Evolutionary conservation across 1,140 invertebrate species (phyloP).

Genomic region (Brachionus manjavacas): DNA sequence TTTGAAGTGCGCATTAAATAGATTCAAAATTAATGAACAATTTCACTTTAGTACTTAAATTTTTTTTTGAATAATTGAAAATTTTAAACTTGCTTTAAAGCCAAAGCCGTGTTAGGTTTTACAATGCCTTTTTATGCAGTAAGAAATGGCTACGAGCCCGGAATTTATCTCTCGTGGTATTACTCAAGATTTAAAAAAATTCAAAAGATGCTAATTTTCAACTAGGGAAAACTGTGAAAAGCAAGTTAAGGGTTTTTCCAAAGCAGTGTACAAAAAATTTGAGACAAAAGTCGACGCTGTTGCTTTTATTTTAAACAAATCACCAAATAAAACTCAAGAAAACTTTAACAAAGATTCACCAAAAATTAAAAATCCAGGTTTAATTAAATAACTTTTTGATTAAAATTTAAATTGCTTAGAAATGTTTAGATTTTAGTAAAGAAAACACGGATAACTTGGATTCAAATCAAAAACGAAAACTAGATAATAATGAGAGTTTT

Average conservation of each 20-base stretch:
- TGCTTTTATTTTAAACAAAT: conserved; percentile 4
- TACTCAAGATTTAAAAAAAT: not conserved
- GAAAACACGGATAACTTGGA: not conserved
- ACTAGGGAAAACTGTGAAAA: conserved; percentile 13
- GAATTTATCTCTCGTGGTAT: conserved; percentile 32
- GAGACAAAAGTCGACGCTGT: not conserved
- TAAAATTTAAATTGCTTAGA: not conserved
- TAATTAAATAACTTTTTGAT: not conserved
- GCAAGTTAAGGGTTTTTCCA: conserved; percentile 35
- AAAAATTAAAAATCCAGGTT: not conserved
- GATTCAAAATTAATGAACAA: not conserved
- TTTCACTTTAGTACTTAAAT: not conserved
- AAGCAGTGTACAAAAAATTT: conserved; percentile 42
- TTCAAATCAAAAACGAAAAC: not conserved
- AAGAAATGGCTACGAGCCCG: not conserved
- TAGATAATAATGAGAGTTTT: not conserved
- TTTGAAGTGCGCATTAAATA: not conserved
- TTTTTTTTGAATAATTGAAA: not conserved
- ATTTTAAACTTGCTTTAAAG: not conserved
- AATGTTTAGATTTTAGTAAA: conserved; percentile 16
- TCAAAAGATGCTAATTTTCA: not conserved
- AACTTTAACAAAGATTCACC: not conserved
- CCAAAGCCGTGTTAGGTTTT: not conserved
- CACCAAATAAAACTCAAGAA: not conserved
- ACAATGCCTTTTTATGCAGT: conserved; percentile 39